Conservation (phyloP, 2,113 vertebrate species). For the Grammomys surdaster region DNA sequence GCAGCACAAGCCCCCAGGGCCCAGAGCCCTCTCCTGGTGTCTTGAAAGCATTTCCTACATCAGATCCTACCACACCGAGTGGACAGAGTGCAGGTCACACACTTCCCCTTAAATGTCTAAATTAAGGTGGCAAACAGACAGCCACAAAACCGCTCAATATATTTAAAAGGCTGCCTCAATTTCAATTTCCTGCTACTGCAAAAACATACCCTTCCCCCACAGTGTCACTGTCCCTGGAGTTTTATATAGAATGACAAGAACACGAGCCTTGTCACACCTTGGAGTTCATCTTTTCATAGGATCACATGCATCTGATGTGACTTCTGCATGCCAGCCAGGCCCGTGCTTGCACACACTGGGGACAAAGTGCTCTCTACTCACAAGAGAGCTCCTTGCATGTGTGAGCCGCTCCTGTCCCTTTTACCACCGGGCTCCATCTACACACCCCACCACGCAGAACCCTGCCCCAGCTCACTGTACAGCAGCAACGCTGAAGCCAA, state of each 20-base stretch:
- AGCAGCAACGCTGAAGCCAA: neutral
- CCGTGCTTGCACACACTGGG: neutral
- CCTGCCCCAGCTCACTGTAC: too few relatives aligned
- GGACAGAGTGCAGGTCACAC: neutral
- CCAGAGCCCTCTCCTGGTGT: neutral
- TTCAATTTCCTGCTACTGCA: conserved; percentile 28
- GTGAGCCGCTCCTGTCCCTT: neutral
- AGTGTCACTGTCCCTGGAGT: conserved; percentile 39
- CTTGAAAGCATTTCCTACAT: neutral
- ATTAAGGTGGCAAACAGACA: conserved; percentile 46
- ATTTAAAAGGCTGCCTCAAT: conserved; percentile 41
- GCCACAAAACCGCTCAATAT: conserved; percentile 12
- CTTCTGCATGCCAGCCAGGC: neutral
- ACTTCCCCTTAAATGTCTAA: conserved; percentile 27
- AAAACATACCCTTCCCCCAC: neutral
- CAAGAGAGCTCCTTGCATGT: conserved; percentile 10
- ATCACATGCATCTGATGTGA: neutral
- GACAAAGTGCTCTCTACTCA: neutral
- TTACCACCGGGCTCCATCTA: neutral
- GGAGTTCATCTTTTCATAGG: conserved; percentile 61
- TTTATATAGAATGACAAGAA: conserved; percentile 54
- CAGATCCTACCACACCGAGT: neutral
- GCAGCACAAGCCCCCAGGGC: neutral
- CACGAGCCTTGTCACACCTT: conserved; percentile 43
- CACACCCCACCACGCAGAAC: neutral